These are phyloP conservation scores for Tauraco erythrolophus DNA, from an alignment of 2,113 vertebrate species.

Conservation along the genomic window DNA sequence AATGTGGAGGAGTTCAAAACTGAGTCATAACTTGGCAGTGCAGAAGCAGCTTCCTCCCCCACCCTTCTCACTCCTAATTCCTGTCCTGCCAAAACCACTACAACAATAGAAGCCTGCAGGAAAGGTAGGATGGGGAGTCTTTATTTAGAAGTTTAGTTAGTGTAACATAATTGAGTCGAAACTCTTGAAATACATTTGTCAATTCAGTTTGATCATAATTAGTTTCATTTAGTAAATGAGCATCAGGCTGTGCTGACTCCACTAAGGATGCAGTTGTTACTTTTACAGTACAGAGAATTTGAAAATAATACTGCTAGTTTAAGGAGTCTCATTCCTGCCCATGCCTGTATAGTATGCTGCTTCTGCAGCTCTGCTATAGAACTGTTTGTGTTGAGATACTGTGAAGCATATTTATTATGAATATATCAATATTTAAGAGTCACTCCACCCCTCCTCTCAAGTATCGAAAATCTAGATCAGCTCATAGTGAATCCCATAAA, in stretches of 20 bases:
- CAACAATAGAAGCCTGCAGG: background rate
- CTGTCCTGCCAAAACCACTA: background rate
- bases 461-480: background rate
- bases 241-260: background rate
- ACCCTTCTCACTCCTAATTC: constrained; percentile 9
- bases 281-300: background rate
- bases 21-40: constrained; percentile 45
- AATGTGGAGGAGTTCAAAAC: constrained; percentile 27
- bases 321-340: background rate
- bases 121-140: background rate
- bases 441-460: background rate
- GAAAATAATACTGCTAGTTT: background rate
- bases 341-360: background rate
- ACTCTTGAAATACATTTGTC: background rate
- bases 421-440: background rate
- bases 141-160: background rate
- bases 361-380: background rate
- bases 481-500: background rate
- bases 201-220: background rate
- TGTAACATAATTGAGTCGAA: background rate
- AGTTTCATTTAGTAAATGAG: background rate
- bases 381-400: background rate
- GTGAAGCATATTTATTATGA: background rate
- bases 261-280: background rate
- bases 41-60: constrained; percentile 12